Evolutionary conservation across 2,797 vertebrate species (phyloP).

Genomic region (Menidia menidia): DNA sequence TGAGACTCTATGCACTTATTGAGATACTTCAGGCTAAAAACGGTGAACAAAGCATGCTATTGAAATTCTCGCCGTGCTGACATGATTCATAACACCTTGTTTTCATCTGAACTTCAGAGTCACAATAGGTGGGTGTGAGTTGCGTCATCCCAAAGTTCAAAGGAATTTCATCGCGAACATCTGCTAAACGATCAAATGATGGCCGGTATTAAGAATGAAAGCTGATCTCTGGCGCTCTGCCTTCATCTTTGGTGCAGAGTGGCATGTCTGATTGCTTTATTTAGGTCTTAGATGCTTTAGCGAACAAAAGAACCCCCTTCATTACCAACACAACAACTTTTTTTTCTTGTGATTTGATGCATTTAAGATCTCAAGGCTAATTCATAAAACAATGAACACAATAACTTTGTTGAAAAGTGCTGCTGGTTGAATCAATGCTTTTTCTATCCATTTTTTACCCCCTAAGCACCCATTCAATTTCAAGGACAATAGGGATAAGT

Average conservation of each 20-base stretch:
- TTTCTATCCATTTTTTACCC: slow-evolving; percentile 41
- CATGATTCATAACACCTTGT: neutral
- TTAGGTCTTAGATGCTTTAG: slow-evolving; percentile 28
- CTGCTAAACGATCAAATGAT: slow-evolving; percentile 7
- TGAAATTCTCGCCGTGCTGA: neutral
- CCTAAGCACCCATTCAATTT: slow-evolving; percentile 43
- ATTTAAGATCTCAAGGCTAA: slow-evolving; percentile 44
- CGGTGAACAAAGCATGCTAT: neutral
- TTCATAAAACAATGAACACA: slow-evolving; percentile 45
- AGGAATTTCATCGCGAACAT: slow-evolving; percentile 16
- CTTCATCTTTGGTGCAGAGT: slow-evolving; percentile 10
- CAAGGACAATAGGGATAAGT: slow-evolving; percentile 51
- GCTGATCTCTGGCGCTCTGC: slow-evolving; percentile 30
- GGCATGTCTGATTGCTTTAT: slow-evolving; percentile 23
- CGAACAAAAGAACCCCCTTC: slow-evolving; percentile 44
- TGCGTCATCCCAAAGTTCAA: neutral
- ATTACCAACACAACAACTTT: slow-evolving; percentile 51
- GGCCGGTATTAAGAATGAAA: slow-evolving; percentile 43
- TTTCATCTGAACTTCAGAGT: neutral
- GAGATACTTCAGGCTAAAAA: neutral
- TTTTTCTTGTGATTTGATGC: slow-evolving; percentile 56
- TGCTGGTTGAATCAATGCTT: slow-evolving; percentile 48
- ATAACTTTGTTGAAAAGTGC: slow-evolving; percentile 42
- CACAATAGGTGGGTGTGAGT: neutral
- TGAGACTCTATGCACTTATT: neutral